Percentiles rank a stretch among this genome's conserved stretches.
Evolutionary conservation across 2,797 vertebrate species (phyloP).

Genomic region (Neosalanx taihuensis): DNA sequence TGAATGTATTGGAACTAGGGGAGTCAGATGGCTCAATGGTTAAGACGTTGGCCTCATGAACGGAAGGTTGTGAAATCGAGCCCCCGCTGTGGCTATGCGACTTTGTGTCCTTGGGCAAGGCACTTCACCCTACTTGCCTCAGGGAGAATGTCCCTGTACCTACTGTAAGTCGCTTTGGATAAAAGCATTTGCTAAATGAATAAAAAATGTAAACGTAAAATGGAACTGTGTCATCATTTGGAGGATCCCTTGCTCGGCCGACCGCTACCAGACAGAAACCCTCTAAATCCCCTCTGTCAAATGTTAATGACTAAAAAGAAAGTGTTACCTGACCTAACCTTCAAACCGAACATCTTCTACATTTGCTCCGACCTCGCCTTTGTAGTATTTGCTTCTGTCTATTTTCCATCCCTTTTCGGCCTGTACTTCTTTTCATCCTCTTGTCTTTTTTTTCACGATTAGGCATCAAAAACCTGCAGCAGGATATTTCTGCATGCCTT

Average conservation of each 20-base stretch:
- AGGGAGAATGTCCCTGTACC: too few relatives aligned
- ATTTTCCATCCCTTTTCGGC: not conserved
- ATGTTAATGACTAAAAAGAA: too few relatives aligned
- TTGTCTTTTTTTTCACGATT: not conserved
- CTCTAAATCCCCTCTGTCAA: constrained; percentile 25
- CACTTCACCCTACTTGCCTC: too few relatives aligned
- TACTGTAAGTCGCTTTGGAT: too few relatives aligned
- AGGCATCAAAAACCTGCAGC: constrained; percentile 2
- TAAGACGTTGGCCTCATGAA: too few relatives aligned
- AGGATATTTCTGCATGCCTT: constrained; percentile 14
- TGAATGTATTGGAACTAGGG: constrained; percentile 67
- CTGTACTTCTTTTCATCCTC: constrained; percentile 7
- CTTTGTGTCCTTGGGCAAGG: too few relatives aligned
- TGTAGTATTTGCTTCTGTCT: not conserved
- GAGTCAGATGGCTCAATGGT: too few relatives aligned
- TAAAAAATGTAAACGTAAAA: too few relatives aligned
- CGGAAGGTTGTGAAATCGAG: too few relatives aligned
- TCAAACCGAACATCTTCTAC: not conserved
- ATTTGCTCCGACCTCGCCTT: constrained; percentile 22
- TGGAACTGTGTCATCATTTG: constrained; percentile 54
- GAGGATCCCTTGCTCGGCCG: constrained; percentile 27
- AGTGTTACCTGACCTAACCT: not conserved
- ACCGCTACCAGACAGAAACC: constrained; percentile 10
- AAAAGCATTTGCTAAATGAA: too few relatives aligned
- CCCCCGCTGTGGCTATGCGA: too few relatives aligned